phyloP scores from a whole-genome alignment of 2,888 invertebrate species.

The Drosophila meridiana region DNA sequence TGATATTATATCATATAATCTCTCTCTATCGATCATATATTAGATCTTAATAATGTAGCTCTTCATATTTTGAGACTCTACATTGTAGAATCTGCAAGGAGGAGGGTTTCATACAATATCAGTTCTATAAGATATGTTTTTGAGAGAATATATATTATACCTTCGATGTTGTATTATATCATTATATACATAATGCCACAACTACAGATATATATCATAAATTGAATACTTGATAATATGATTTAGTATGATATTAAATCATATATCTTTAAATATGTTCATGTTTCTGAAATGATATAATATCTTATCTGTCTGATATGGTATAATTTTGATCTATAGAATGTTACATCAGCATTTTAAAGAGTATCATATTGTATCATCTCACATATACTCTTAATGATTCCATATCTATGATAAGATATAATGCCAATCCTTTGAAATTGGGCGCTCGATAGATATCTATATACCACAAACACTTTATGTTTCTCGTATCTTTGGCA shows the following conservation, averaged over 20 bases:
- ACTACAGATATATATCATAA: not conserved
- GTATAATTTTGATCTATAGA: not conserved
- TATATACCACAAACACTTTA: not conserved
- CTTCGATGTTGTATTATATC: not conserved
- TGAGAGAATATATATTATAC: not conserved
- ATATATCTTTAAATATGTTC: too few relatives aligned
- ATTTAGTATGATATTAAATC: not conserved
- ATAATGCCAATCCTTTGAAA: constrained; percentile 21
- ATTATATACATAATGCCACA: too few relatives aligned
- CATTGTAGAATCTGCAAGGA: too few relatives aligned
- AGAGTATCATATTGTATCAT: not conserved
- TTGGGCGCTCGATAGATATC: constrained; percentile 34
- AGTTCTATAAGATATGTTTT: not conserved
- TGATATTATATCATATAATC: not conserved
- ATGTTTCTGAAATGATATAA: too few relatives aligned
- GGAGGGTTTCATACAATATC: too few relatives aligned
- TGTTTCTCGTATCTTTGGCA: constrained; percentile 61
- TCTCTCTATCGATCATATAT: not conserved
- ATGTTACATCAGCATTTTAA: not conserved
- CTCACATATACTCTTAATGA: not conserved
- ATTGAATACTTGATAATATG: not conserved
- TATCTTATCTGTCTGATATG: not conserved
- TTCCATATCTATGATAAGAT: not conserved
- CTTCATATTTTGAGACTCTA: too few relatives aligned
- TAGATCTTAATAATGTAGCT: too few relatives aligned